Evolutionary conservation across 2,797 vertebrate genomes (phyloP).

Genomic region (Epinephelus malabaricus): DNA sequence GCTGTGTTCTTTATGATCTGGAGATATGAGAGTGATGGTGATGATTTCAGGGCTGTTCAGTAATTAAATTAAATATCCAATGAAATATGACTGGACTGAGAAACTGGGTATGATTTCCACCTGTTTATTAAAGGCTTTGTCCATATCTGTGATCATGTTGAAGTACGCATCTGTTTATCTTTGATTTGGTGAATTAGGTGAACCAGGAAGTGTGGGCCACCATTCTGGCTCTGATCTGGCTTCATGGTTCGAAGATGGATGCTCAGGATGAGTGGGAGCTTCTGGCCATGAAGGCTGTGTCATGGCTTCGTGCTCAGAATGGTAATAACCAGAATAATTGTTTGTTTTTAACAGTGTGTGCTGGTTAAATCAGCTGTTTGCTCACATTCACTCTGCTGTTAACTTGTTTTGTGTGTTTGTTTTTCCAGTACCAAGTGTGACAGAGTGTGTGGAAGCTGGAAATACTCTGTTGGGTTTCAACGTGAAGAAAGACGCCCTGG

Average conservation of each 20-base stretch:
- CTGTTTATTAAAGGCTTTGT: neutral
- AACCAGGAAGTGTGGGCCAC: constrained; percentile 85
- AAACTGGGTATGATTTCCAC: neutral
- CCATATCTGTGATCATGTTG: no score
- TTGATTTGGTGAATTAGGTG: constrained; percentile 61
- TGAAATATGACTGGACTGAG: no score
- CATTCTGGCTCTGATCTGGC: constrained; percentile 87
- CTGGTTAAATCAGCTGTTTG: neutral
- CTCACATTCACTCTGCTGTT: neutral
- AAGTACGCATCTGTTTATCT: neutral
- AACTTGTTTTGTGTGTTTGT: neutral
- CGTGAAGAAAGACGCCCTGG: constrained; percentile 58
- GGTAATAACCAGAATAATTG: constrained; percentile 66
- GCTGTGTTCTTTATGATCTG: no score
- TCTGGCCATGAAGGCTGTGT: constrained; percentile 84
- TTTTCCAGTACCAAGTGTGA: constrained; percentile 50
- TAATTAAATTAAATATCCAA: no score
- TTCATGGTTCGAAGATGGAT: constrained; percentile 76
- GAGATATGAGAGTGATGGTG: no score
- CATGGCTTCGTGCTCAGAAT: constrained; percentile 82
- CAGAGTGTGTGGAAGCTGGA: constrained; percentile 71
- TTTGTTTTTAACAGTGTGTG: constrained; percentile 1
- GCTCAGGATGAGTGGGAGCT: constrained; percentile 86
- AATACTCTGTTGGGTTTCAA: constrained; percentile 63
- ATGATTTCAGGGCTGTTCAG: no score